phyloP scores from a whole-genome alignment of 2,888 invertebrate species.

The Bombyx huttoni region DNA sequence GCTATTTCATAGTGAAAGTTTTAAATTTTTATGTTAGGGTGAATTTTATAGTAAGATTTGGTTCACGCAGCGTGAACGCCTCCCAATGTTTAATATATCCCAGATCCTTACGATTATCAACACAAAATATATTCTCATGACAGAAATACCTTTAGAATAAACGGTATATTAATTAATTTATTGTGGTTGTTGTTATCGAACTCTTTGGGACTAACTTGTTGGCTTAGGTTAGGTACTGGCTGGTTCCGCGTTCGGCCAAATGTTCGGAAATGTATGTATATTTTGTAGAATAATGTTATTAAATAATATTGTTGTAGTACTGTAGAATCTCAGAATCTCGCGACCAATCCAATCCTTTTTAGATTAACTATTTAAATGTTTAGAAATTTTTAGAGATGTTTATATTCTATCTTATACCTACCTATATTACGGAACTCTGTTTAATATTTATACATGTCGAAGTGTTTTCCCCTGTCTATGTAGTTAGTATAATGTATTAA shows the following conservation, averaged over 20 bases:
- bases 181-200: too few species aligned
- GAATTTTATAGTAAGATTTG: too few species aligned
- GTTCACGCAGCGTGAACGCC: too few species aligned
- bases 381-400: constrained; percentile 60
- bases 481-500: constrained; percentile 33
- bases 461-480: constrained; percentile 40
- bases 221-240: constrained; percentile 6
- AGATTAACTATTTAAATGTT: constrained; percentile 47
- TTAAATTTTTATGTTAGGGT: too few species aligned
- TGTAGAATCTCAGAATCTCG: constrained; percentile 61
- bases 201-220: constrained; percentile 1
- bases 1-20: too few species aligned
- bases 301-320: constrained; percentile 38
- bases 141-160: too few species aligned
- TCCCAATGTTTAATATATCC: too few species aligned
- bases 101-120: too few species aligned
- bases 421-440: constrained; percentile 44
- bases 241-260: constrained; percentile 21
- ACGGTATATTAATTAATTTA: too few species aligned
- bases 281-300: constrained; percentile 61
- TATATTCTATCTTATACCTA: constrained; percentile 50
- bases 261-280: constrained; percentile 41
- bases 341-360: constrained; percentile 65
- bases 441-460: constrained; percentile 59
- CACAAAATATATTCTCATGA: too few species aligned